Base-by-base conservation (phyloP, 2,888 invertebrate genomes). In the Stenodema calcarata region DNA sequence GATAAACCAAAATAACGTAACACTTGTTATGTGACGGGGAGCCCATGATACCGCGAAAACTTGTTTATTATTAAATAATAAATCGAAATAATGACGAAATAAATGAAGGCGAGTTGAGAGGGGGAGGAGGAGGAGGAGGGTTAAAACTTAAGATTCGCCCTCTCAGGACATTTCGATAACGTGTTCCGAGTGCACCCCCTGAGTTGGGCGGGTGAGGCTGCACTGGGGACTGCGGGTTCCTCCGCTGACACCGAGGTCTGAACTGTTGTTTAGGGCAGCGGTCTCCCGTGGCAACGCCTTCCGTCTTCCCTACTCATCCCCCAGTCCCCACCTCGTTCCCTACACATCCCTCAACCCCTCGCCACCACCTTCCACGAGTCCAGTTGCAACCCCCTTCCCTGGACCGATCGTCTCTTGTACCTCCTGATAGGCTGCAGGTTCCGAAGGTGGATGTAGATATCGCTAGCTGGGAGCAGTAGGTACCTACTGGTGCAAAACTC, bases 1-100 rank as follows among this genome's bases (percentile, higher is more conserved):
- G n/a, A 76, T 76, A 76, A 16, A 76, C 16, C 11, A 76, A 41
- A 41, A 76, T 41, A 76, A 76, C 41, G 75, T 76, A 76, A 76
- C 75, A 76, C 75, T 76, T 30, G 18, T 2, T 28, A 18, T 14
- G 7, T 14, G 42, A 76, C 0, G 75, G 75, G 16, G 42, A 23
- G 30, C 35, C 75, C 75, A 76, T 76, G 16, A 16, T 41, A 41
- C 75, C 41, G 41, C 41, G 75, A n/a, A 14, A 76, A 41, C 7
- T 16, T 14, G 70, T 12, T 18, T 18, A 70, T 16, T 50, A 50
- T 50, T 14, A 50, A 16, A 50, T 4, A 50, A 27, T 23, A 16
- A 27, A 70, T 4, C 9, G 18, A 16, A 70, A 27, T n/a, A 70
- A 14, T 70, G 18, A 27, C 18, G 12, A 23, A 23, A 23, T 7